These are phyloP conservation scores for Halotydeus destructor DNA, from an alignment of 1,140 invertebrate species.

Conservation along the genomic window DNA sequence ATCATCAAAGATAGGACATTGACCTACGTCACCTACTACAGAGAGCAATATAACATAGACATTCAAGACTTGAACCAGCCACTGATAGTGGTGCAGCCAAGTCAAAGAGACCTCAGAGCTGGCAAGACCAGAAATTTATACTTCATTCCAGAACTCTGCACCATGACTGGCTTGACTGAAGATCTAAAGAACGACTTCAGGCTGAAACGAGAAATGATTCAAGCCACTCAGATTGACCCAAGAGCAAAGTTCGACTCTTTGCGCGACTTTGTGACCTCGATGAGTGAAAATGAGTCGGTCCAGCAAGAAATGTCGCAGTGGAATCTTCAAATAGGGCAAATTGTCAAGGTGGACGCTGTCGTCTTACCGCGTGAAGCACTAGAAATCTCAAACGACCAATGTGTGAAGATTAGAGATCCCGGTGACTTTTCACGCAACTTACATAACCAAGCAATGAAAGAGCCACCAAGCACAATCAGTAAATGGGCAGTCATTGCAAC, in stretches of 20 bases:
- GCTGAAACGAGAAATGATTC: conserved; percentile 36
- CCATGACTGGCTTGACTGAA: conserved; percentile 23
- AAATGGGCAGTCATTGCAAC: conserved; percentile 10
- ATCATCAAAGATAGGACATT: conserved; percentile 18
- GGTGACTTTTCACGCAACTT: conserved; percentile 17
- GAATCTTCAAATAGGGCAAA: conserved; percentile 24
- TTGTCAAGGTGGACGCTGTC: conserved; percentile 23
- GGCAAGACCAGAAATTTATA: not conserved
- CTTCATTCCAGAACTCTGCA: conserved; percentile 24
- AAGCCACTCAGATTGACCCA: conserved; percentile 39
- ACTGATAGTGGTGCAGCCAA: conserved; percentile 17
- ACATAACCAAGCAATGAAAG: conserved; percentile 16
- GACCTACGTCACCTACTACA: conserved; percentile 24
- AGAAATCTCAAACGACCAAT: not conserved
- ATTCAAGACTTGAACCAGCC: conserved; percentile 24
- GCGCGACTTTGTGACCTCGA: conserved; percentile 17
- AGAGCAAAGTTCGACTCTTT: conserved; percentile 3
- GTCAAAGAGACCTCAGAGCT: not conserved
- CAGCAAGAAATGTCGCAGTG: conserved; percentile 24
- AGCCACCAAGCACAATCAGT: not conserved
- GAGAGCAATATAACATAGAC: conserved; percentile 21
- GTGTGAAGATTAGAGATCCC: conserved; percentile 5
- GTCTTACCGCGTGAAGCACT: not conserved
- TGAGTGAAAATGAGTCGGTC: conserved; percentile 22
- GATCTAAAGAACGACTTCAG: conserved; percentile 14